These are phyloP conservation scores for Microcebus lehilahytsara DNA, from an alignment of 2,113 vertebrate genomes.

Conservation along the genomic window DNA sequence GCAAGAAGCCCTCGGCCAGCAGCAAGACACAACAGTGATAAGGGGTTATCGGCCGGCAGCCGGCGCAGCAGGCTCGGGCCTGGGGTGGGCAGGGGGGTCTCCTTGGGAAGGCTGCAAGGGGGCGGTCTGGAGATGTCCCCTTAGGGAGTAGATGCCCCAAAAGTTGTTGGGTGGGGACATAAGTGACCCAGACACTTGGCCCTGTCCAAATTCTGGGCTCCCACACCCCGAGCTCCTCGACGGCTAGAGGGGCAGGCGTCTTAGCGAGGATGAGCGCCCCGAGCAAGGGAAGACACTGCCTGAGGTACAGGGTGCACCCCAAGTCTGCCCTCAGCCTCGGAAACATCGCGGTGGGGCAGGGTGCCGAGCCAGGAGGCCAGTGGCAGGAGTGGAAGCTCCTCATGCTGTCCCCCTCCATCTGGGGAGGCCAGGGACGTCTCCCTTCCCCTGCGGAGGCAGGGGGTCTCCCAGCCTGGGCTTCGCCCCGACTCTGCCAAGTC, in stretches of 20 bases:
- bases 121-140: no score
- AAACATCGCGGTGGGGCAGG: neutral
- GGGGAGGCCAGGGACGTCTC: no score
- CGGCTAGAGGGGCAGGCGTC: neutral
- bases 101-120: neutral
- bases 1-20: neutral
- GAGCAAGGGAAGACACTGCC: neutral
- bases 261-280: no score
- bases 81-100: neutral
- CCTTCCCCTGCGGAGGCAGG: neutral
- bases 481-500: neutral
- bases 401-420: accelerated
- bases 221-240: neutral
- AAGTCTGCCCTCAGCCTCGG: neutral
- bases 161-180: neutral
- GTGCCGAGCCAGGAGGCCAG: neutral
- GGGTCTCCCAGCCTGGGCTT: neutral
- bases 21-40: slow-evolving; percentile 56
- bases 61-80: accelerated
- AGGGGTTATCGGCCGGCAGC: neutral
- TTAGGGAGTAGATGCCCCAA: neutral
- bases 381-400: no score
- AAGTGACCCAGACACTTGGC: neutral
- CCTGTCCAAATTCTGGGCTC: neutral
- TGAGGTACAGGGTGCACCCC: neutral